Evolutionary conservation across 2,113 vertebrate species (phyloP), one percentile per base, ranked within the genome.

Genomic region (Centropristis striata): DNA sequence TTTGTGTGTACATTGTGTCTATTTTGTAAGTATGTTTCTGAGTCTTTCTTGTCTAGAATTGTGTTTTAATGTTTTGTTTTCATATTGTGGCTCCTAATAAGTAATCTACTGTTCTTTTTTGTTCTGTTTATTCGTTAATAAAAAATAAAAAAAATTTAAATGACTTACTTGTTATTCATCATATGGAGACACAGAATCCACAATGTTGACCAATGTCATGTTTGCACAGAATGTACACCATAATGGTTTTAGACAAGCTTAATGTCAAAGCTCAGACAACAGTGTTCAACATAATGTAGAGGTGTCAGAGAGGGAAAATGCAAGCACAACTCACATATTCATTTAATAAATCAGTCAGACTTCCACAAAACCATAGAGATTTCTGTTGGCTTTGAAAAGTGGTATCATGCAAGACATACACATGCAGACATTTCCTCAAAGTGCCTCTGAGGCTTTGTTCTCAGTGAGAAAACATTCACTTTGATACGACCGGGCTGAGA

Each of bases 361-460:
- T 11, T 63, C 37, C 15, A 61, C 5, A 54, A 60, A 47, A 28
- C 16, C 37, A 15, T 42, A 41, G 16, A 64, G 0, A 65, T 47
- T 4, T 71, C 16, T 12, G 5, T n/a, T 47, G 8, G 46, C 47
- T 83, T 67, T 61, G 47, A 81, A 71, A 58, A 36, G 23, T 54
- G 49, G 12, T 32, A 12, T 71, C 39, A 67, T 57, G 41, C 28
- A 32, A 55, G 44, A 54, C 1, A 7, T 14, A 2, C 36, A 57
- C 9, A n/a, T 36, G 14, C 36, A 44, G 39, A 41, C 21, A 8
- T 55, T 63, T 8, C 16, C 37, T 53, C 8, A 59, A 60, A 21
- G 68, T 20, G 46, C 14, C 41, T 66, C 28, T 36, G 23, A 67
- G 47, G 32, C 42, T 78, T 75, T 59, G 21, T 8, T 59, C 13